Base-by-base conservation (phyloP, 2,888 invertebrate species). In the Pristionchus arcanus region DNA sequence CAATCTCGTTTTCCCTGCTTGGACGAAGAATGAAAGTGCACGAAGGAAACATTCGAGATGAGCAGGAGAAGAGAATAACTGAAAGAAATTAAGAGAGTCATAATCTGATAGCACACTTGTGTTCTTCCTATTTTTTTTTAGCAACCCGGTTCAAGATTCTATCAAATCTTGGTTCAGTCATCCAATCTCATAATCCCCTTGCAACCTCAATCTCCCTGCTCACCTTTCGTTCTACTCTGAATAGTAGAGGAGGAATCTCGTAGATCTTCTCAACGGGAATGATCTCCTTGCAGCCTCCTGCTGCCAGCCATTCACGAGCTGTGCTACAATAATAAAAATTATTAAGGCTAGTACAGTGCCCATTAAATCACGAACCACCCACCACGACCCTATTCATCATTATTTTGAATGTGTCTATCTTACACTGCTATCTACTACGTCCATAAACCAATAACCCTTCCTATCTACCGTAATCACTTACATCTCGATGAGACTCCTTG, bases 21-120 rank as follows among this genome's bases (percentile, higher is more conserved):
- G 34, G 2, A 68, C 49, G 77, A 89, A 89, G 89, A 89, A 89
- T 16, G 66, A 66, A n/a, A 89, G 89, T 49, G 89, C 89, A 84
- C 59, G 63, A 34, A 89, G 89, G 89, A 89, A 89, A 63, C 77
- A 81, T 25, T 74, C 34, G 16, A 89, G 66, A 63, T 89, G 89
- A 59, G 59, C 25, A 37, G 89, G 81, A 25, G 89, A 89, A 1
- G 89, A 59, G 89, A 89, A 89, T 25, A 89, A n/a, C 89, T 89
- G 81, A n/a, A 71, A 81, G 42, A 42, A 42, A 31, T 28, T 2
- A 49, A 49, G 42, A 13, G 9, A 9, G 13, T 49, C 11, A 11
- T 0, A 49, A 49, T 49, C 0, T 11, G 13, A 49, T 9, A 49
- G 13, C 42, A 0, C n/a, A n/a, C n/a, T 49, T 49, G 11, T 9